Conservation (phyloP, 2,888 invertebrate genomes). For the Cheilosia grossa region DNA sequence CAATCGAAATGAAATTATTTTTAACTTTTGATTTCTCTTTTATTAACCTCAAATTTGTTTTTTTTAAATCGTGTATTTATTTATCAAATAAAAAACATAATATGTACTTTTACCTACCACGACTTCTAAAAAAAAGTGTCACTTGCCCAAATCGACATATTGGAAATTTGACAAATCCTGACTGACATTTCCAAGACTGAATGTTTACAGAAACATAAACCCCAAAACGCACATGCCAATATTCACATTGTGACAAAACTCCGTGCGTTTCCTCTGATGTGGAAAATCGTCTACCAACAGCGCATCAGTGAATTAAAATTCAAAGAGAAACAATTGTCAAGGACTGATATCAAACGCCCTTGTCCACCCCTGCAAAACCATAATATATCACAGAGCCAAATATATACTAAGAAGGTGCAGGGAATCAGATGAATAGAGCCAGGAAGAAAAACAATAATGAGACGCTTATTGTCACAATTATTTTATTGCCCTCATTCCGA, state of each 20-base stretch:
- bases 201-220: constrained; percentile 56
- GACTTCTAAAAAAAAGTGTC: neutral
- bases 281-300: constrained; percentile 54
- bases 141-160: constrained; percentile 28
- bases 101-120: no score
- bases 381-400: constrained; percentile 31
- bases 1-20: no score
- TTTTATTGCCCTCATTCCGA: constrained; percentile 79
- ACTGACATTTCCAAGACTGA: constrained; percentile 57
- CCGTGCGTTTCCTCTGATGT: constrained; percentile 51
- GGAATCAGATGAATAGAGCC: constrained; percentile 54
- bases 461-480: constrained; percentile 84
- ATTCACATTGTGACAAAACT: constrained; percentile 58
- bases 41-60: no score
- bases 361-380: constrained; percentile 65
- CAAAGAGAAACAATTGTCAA: constrained; percentile 56
- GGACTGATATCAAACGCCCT: constrained; percentile 25
- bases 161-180: constrained; percentile 67
- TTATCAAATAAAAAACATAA: neutral
- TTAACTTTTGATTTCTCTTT: no score
- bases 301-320: constrained; percentile 48
- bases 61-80: no score
- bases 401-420: constrained; percentile 60
- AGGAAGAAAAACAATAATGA: constrained; percentile 80
- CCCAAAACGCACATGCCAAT: constrained; percentile 67